A percentile compares a stretch with the other conserved stretches of the same genome.
Evolutionary conservation across 2,888 invertebrate genomes (phyloP).

Genomic region (Brachyopa scutellaris): DNA sequence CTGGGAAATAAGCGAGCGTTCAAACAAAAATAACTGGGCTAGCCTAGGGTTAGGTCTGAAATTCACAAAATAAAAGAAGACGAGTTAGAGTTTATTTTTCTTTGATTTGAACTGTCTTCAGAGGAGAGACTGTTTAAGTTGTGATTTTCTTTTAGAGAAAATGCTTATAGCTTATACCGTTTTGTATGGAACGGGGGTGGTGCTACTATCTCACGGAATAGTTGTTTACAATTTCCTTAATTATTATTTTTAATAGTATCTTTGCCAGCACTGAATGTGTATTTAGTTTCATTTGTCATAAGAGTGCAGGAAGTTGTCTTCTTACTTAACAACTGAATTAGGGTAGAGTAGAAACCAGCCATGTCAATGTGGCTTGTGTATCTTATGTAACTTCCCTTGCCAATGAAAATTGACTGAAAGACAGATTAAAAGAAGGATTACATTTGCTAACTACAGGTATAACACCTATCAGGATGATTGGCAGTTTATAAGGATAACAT

Average conservation of each 20-base stretch:
- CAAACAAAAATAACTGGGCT: constrained; percentile 50
- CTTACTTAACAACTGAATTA: not conserved
- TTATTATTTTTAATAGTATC: constrained; percentile 36
- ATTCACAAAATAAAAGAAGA: constrained; percentile 13
- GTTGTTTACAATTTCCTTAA: constrained; percentile 42
- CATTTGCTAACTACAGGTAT: not conserved
- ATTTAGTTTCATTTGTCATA: constrained; percentile 17
- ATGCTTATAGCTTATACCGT: constrained; percentile 12
- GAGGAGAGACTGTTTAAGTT: not conserved
- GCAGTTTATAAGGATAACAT: not conserved
- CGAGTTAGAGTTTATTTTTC: constrained; percentile 33
- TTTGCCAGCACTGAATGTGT: not conserved
- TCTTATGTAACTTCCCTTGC: not conserved
- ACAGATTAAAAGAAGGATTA: not conserved
- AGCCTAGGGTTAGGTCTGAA: constrained; percentile 36
- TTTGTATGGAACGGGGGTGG: constrained; percentile 1
- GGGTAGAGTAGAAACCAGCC: not conserved
- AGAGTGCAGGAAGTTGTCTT: constrained; percentile 24
- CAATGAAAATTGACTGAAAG: not conserved
- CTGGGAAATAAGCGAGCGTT: constrained; percentile 36
- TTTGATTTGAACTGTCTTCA: not conserved
- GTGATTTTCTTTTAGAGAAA: constrained; percentile 20
- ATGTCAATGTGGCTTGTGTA: not conserved
- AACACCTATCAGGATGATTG: not conserved
- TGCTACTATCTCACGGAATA: constrained; percentile 37